Conservation (phyloP, 2,113 vertebrate genomes). For the Triplophysa siluroides region DNA sequence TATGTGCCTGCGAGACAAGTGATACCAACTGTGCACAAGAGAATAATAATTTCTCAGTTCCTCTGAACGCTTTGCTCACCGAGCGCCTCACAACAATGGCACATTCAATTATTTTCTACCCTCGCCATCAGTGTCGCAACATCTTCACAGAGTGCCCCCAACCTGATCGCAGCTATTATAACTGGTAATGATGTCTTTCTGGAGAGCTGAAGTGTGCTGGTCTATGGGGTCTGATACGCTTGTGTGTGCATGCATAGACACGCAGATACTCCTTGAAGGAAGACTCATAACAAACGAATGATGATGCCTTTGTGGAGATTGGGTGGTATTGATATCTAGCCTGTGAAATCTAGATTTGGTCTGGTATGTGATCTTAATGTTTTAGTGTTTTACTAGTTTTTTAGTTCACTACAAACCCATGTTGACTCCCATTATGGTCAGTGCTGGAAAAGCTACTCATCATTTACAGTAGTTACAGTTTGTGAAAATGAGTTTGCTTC, state of each 20-base stretch:
- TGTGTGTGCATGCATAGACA: background rate
- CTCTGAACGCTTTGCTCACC: conserved; percentile 19
- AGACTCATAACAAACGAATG: background rate
- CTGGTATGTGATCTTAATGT: no score
- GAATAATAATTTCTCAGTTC: conserved; percentile 42
- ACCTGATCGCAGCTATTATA: conserved; percentile 30
- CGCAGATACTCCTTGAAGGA: background rate
- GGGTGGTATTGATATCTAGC: no score
- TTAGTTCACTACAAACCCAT: no score
- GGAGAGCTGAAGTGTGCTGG: conserved; percentile 21
- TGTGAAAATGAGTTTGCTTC: no score
- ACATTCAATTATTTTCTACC: conserved; percentile 50
- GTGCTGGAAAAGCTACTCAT: no score
- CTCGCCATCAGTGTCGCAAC: conserved; percentile 35
- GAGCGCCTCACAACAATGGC: conserved; percentile 22
- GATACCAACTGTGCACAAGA: conserved; percentile 36
- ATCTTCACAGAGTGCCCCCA: conserved; percentile 20
- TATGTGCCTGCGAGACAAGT: conserved; percentile 36
- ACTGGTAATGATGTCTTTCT: conserved; percentile 40
- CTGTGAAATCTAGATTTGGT: no score
- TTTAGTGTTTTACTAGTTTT: no score
- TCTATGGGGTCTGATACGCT: conserved; percentile 10
- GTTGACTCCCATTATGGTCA: no score
- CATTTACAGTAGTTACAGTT: no score
- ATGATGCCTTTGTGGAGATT: no score